Percentiles rank a stretch among this genome's conserved stretches.
phyloP scores from a whole-genome alignment of 2,888 invertebrate genomes.

The Ophraella communa region DNA sequence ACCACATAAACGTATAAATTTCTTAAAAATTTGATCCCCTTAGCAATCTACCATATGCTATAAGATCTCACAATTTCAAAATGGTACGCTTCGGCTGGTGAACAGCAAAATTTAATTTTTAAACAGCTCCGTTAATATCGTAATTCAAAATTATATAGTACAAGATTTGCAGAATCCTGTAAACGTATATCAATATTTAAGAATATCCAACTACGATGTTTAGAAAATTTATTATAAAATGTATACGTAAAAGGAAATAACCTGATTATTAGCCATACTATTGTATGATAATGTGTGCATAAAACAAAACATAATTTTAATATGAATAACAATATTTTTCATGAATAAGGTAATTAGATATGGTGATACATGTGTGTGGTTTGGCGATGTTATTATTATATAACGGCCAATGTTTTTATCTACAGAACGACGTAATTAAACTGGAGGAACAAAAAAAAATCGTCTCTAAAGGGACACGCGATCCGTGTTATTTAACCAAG shows the following conservation, averaged over 20 bases:
- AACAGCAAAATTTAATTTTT: no score
- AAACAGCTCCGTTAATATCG: no score
- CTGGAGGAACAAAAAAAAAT: background rate
- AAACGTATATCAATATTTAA: no score
- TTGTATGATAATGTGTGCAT: background rate
- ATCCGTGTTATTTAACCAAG: background rate
- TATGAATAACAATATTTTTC: slow-evolving; percentile 9
- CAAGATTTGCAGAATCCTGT: no score
- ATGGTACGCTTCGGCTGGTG: no score
- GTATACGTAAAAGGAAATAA: slow-evolving; percentile 21
- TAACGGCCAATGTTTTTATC: background rate
- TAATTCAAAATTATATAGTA: no score
- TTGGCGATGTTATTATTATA: background rate
- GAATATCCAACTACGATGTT: no score
- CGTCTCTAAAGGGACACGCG: background rate
- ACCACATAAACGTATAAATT: no score
- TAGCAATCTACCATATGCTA: no score
- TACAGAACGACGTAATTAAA: background rate
- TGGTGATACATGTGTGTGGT: background rate
- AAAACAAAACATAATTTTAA: background rate
- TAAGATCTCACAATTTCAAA: no score
- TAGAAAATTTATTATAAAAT: background rate
- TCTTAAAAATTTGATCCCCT: no score
- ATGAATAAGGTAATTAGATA: slow-evolving; percentile 9
- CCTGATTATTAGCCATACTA: slow-evolving; percentile 13